A percentile compares a stretch with the other conserved stretches of the same genome.
phyloP scores from a whole-genome alignment of 2,113 vertebrate species.

The Larimichthys polyactis region DNA sequence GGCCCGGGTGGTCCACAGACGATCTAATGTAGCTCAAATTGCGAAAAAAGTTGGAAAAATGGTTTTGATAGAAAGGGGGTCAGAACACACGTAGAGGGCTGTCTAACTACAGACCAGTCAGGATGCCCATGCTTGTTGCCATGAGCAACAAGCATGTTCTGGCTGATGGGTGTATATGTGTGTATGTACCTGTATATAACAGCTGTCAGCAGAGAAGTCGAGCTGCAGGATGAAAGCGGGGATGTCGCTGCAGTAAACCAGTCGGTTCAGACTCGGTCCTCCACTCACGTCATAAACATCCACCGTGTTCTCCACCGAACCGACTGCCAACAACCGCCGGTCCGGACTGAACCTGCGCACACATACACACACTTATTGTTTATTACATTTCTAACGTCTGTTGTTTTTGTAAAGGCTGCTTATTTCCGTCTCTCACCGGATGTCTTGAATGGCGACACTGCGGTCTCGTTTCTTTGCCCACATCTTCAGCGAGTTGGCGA shows the following conservation, averaged over 20 bases:
- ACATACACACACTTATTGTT: not conserved
- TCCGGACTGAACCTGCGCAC: slow-evolving; percentile 92
- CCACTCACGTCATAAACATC: slow-evolving; percentile 91
- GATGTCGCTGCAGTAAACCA: slow-evolving; percentile 95
- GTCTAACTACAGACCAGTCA: no score
- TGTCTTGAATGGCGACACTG: slow-evolving; percentile 92
- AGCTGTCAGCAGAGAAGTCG: slow-evolving; percentile 94
- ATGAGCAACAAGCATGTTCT: no score
- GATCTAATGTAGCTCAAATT: no score
- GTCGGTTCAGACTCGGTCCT: slow-evolving; percentile 91
- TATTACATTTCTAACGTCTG: not conserved
- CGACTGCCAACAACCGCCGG: slow-evolving; percentile 91
- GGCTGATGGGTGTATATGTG: slow-evolving; percentile 74
- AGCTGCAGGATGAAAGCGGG: slow-evolving; percentile 94
- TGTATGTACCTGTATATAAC: slow-evolving; percentile 58
- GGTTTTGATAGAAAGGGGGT: no score
- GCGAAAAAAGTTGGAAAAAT: no score
- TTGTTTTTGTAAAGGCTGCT: not conserved
- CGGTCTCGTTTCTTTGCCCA: slow-evolving; percentile 97
- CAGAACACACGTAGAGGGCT: no score
- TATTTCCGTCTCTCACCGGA: slow-evolving; percentile 83
- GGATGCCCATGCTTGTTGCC: no score
- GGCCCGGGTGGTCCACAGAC: no score
- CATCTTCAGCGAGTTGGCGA: slow-evolving; percentile 93
- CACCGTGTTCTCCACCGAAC: slow-evolving; percentile 92